Conservation (phyloP, 1,140 invertebrate species). For the Cephus cinctus region DNA sequence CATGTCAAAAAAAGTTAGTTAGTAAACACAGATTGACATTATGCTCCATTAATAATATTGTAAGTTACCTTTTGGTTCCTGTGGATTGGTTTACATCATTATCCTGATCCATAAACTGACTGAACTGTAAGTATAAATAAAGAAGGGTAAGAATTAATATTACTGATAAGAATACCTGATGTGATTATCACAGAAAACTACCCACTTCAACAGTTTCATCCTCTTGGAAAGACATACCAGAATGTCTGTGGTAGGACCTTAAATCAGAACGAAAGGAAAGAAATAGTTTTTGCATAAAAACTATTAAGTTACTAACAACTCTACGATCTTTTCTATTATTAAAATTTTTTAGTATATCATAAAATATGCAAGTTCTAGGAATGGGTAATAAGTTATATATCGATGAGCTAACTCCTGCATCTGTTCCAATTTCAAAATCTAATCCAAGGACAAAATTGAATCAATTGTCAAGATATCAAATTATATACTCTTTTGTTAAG, state of each 20-base stretch:
- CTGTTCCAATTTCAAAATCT: too few species aligned
- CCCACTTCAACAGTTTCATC: slow-evolving; percentile 45
- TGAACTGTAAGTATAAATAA: slow-evolving; percentile 13
- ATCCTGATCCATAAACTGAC: slow-evolving; percentile 24
- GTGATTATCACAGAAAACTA: slow-evolving; percentile 3
- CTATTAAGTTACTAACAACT: too few species aligned
- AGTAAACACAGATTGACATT: slow-evolving; percentile 1
- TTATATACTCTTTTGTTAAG: too few species aligned
- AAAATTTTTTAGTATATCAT: too few species aligned
- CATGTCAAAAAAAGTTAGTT: slow-evolving; percentile 24
- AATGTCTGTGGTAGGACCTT: slow-evolving; percentile 40
- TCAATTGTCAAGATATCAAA: too few species aligned
- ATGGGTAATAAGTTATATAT: too few species aligned
- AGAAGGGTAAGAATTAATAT: background rate
- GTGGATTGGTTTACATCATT: slow-evolving; percentile 22
- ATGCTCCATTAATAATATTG: background rate
- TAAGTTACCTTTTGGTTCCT: slow-evolving; percentile 35
- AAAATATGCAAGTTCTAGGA: too few species aligned
- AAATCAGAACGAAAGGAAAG: background rate
- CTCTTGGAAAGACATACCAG: slow-evolving; percentile 37
- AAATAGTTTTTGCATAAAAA: background rate
- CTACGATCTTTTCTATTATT: too few species aligned
- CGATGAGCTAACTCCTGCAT: too few species aligned
- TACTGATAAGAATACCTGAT: slow-evolving; percentile 1
- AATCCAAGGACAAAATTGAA: too few species aligned